Conservation (phyloP, 2,888 invertebrate species). For the Caenorhabditis angaria region DNA sequence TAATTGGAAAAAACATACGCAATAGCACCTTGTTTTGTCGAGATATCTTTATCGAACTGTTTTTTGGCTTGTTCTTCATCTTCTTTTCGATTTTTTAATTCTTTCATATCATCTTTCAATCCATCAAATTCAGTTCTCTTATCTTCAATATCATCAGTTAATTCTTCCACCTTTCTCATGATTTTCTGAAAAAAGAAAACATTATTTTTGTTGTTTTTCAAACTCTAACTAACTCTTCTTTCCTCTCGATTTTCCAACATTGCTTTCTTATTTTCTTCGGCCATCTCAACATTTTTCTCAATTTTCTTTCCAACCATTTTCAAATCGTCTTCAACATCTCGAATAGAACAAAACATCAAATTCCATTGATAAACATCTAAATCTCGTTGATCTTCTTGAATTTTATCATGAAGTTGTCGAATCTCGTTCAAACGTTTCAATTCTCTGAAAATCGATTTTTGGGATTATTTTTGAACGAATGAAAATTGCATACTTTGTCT, state of each 20-base stretch:
- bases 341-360: constrained; percentile 23
- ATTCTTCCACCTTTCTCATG: constrained; percentile 51
- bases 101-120: constrained; percentile 7
- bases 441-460: constrained; percentile 2
- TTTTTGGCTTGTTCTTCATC: background rate
- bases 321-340: constrained; percentile 23
- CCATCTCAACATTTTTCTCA: constrained; percentile 12
- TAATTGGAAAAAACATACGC: background rate
- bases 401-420: constrained; percentile 6
- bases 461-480: background rate
- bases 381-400: constrained; percentile 7
- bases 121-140: background rate
- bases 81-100: background rate
- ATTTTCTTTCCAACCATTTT: constrained; percentile 7
- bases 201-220: background rate
- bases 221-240: constrained; percentile 3
- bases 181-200: constrained; percentile 1
- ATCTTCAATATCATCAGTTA: constrained; percentile 2
- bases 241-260: constrained; percentile 1
- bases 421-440: background rate
- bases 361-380: constrained; percentile 16
- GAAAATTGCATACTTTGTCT: constrained; percentile 9
- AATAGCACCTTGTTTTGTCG: background rate
- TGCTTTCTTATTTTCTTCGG: background rate
- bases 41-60: background rate